These are phyloP conservation scores for human DNA, from an alignment of 2,113 vertebrate genomes.

Conservation along the genomic window DNA sequence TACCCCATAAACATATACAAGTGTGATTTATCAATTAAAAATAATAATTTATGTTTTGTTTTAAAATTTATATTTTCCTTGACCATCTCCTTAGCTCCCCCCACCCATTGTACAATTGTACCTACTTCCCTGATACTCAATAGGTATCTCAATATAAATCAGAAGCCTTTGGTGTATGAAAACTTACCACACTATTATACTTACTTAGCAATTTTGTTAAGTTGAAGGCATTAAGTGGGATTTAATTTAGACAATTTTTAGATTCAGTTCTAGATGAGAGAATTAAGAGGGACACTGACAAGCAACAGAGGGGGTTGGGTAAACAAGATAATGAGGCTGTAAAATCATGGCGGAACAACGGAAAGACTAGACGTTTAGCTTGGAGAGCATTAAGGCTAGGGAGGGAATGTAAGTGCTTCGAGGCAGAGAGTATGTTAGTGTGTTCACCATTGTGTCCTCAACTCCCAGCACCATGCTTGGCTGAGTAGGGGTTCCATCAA, in stretches of 20 bases:
- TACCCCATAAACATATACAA: background rate
- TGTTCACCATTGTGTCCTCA: background rate
- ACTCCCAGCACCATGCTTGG: too few species aligned
- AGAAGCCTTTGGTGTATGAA: background rate
- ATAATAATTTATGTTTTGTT: background rate
- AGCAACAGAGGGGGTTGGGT: background rate
- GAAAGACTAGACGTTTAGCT: background rate
- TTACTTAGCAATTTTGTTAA: background rate
- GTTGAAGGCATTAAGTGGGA: background rate
- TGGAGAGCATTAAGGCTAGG: background rate
- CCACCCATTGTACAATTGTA: accelerated
- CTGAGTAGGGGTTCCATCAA: background rate
- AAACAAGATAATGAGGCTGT: background rate
- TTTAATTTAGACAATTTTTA: background rate
- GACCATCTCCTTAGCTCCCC: background rate
- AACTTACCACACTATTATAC: background rate
- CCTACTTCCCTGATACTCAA: background rate
- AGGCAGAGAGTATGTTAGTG: too few species aligned
- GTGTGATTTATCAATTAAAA: background rate
- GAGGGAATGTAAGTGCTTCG: too few species aligned
- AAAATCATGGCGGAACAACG: background rate
- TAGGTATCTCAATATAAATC: background rate
- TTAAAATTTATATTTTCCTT: background rate
- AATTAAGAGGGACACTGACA: background rate
- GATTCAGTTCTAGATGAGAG: background rate